Evolutionary conservation across 2,797 vertebrate species (phyloP).

Genomic region (Kryptopterus vitreolus): DNA sequence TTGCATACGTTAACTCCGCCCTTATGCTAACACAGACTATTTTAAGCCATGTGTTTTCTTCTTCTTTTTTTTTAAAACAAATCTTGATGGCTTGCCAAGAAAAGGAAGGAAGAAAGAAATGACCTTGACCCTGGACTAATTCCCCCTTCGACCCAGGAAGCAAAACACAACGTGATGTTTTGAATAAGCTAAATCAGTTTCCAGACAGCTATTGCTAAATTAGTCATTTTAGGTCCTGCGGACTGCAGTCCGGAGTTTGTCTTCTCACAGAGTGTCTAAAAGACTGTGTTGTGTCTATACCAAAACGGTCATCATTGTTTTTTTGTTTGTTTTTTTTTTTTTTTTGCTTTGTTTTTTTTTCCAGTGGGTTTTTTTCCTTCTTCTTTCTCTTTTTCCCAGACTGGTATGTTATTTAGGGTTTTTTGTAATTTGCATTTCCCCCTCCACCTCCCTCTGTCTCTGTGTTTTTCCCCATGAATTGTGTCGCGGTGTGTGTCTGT

Average conservation of each 20-base stretch:
- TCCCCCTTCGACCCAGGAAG: constrained; percentile 9
- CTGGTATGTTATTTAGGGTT: constrained; percentile 51
- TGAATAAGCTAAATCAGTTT: constrained; percentile 9
- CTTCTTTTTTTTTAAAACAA: background rate
- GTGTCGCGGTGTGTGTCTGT: constrained; percentile 57
- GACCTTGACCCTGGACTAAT: constrained; percentile 45
- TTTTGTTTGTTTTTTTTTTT: background rate
- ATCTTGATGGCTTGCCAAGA: background rate
- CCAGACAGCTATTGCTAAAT: background rate
- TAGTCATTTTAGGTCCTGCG: constrained; percentile 8
- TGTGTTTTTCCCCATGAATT: constrained; percentile 64
- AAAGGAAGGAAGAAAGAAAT: constrained; percentile 21
- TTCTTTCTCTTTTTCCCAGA: constrained; percentile 28
- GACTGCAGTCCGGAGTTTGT: background rate
- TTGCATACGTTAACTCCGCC: background rate
- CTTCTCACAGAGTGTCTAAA: background rate
- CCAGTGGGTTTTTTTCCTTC: background rate
- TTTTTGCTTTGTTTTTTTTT: no score
- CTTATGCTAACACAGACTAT: constrained; percentile 3
- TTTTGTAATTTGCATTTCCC: constrained; percentile 40
- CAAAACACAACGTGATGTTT: constrained; percentile 4
- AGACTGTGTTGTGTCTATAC: constrained; percentile 14
- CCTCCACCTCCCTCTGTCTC: constrained; percentile 24
- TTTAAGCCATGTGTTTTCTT: background rate
- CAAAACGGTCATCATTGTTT: constrained; percentile 26